A percentile compares a stretch with the other conserved stretches of the same genome.
Conservation (phyloP, 2,888 invertebrate species). For the Biston stratarius region DNA sequence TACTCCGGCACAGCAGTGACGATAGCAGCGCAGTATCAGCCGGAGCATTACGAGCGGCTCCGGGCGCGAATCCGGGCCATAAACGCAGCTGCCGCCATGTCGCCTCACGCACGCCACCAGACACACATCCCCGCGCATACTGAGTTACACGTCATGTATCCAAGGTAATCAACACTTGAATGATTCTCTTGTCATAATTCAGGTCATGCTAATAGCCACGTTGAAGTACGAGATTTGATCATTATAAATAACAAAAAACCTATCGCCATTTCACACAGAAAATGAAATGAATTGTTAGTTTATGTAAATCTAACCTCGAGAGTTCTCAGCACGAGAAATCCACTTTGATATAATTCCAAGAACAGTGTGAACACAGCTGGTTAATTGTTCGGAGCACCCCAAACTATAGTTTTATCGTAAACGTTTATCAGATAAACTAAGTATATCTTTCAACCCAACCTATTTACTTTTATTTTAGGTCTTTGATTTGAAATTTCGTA, state of each 20-base stretch:
- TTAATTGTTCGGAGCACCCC: slow-evolving; percentile 17
- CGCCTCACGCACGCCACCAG: slow-evolving; percentile 64
- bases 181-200: too few relatives aligned
- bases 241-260: too few relatives aligned
- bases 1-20: slow-evolving; percentile 80
- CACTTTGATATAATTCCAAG: slow-evolving; percentile 27
- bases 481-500: too few relatives aligned
- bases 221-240: neutral
- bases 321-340: slow-evolving; percentile 31
- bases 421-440: too few relatives aligned
- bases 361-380: slow-evolving; percentile 19
- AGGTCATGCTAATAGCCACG: too few relatives aligned
- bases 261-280: neutral
- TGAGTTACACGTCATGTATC: slow-evolving; percentile 74
- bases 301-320: slow-evolving; percentile 49
- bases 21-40: slow-evolving; percentile 84
- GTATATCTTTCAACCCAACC: too few relatives aligned
- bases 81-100: slow-evolving; percentile 76
- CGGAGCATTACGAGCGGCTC: slow-evolving; percentile 80
- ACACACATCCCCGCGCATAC: slow-evolving; percentile 76
- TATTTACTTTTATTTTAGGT: too few relatives aligned
- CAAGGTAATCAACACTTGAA: slow-evolving; percentile 61
- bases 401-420: too few relatives aligned
- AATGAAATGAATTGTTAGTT: slow-evolving; percentile 30
- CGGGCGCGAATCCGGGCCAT: slow-evolving; percentile 83